Conservation (phyloP, 2,113 vertebrate genomes). For the Lathamus discolor region DNA sequence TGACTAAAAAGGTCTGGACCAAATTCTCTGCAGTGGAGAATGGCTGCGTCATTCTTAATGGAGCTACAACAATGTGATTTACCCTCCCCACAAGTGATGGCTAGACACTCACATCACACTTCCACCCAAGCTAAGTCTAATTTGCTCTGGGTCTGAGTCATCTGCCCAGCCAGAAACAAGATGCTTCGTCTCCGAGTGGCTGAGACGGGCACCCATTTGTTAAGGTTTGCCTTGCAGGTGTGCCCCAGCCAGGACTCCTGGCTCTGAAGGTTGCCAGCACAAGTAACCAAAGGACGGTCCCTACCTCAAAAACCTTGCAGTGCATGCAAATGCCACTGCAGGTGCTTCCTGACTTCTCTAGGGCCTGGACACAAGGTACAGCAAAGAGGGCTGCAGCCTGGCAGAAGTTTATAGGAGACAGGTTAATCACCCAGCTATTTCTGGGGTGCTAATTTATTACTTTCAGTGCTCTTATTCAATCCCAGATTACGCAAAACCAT, state of each 20-base stretch:
- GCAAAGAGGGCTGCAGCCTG: neutral
- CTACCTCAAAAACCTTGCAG: neutral
- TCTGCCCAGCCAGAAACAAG: constrained; percentile 13
- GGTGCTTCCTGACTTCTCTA: constrained; percentile 49
- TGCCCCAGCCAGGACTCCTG: neutral
- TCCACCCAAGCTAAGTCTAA: constrained; percentile 39
- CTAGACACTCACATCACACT: constrained; percentile 40
- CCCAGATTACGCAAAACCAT: neutral
- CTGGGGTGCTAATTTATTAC: neutral
- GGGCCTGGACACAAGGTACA: neutral
- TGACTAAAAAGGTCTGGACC: neutral
- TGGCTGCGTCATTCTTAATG: neutral
- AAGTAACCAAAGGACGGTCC: neutral
- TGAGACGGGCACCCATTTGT: neutral
- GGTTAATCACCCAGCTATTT: neutral
- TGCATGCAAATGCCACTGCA: constrained; percentile 30
- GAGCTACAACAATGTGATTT: neutral
- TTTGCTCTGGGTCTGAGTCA: constrained; percentile 48
- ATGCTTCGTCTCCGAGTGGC: neutral
- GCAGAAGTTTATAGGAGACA: neutral
- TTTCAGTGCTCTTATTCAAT: neutral
- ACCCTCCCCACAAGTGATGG: constrained; percentile 17
- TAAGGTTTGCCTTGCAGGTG: constrained; percentile 47
- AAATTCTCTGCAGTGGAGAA: neutral
- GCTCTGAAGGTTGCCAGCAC: neutral